phyloP scores from a whole-genome alignment of 1,140 invertebrate species.

The Drosophila auraria region DNA sequence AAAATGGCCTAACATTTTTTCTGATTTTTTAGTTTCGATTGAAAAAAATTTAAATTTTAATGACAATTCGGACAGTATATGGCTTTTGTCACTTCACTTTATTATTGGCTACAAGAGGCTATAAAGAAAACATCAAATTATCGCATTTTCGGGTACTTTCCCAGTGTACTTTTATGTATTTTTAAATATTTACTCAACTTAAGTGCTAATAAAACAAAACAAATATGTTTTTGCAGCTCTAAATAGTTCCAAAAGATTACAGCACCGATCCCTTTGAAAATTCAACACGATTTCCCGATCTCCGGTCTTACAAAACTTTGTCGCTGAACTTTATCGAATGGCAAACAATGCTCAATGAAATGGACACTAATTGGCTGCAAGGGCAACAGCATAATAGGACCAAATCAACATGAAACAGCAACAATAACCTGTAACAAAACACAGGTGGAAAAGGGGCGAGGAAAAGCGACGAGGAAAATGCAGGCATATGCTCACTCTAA shows the following conservation, averaged over 20 bases:
- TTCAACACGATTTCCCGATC: slow-evolving; percentile 12
- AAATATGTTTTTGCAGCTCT: not conserved
- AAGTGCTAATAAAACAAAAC: not conserved
- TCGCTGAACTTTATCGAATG: slow-evolving; percentile 49
- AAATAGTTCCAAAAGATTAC: not conserved
- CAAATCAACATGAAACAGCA: slow-evolving; percentile 43
- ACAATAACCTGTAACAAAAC: slow-evolving; percentile 32
- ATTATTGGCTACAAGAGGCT: too few relatives aligned
- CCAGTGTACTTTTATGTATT: not conserved
- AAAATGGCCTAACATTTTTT: too few relatives aligned
- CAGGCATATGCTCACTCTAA: slow-evolving; percentile 51
- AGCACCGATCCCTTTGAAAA: not conserved
- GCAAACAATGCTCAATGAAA: slow-evolving; percentile 74
- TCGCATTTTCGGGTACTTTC: too few relatives aligned
- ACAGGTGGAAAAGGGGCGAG: not conserved
- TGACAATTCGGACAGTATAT: too few relatives aligned
- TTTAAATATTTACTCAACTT: not conserved
- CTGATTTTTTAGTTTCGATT: too few relatives aligned
- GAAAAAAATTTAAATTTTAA: too few relatives aligned
- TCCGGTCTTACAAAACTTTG: slow-evolving; percentile 29
- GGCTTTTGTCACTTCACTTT: too few relatives aligned
- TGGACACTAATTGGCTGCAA: slow-evolving; percentile 78
- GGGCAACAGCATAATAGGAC: slow-evolving; percentile 66
- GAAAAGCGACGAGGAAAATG: slow-evolving; percentile 64
- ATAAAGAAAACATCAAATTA: too few relatives aligned